These are phyloP conservation scores for Atopsyche davidsoni DNA, from an alignment of 1,140 invertebrate species.

Conservation along the genomic window DNA sequence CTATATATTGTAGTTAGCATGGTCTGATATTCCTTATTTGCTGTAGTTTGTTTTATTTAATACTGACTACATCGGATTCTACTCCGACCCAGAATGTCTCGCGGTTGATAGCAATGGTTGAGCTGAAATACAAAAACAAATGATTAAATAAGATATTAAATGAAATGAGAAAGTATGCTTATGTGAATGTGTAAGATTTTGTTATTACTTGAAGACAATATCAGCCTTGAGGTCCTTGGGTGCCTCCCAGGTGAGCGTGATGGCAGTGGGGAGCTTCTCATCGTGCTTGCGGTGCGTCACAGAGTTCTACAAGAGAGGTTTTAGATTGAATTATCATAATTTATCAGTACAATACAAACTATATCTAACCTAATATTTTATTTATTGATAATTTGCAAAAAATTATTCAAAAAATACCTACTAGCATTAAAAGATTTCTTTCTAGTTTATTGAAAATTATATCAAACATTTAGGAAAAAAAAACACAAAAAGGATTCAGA, in stretches of 20 bases:
- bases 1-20: too few relatives aligned
- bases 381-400: not conserved
- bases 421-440: too few relatives aligned
- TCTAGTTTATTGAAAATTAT: too few relatives aligned
- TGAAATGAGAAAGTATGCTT: not conserved
- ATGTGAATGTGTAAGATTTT: not conserved
- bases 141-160: slow-evolving; percentile 4
- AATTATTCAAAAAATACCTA: too few relatives aligned
- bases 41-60: slow-evolving; percentile 24
- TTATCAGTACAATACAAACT: not conserved
- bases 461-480: too few relatives aligned
- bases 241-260: slow-evolving; percentile 41
- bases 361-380: not conserved
- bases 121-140: slow-evolving; percentile 37
- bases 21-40: too few relatives aligned
- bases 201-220: slow-evolving; percentile 42
- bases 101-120: slow-evolving; percentile 42
- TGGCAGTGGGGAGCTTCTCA: slow-evolving; percentile 37
- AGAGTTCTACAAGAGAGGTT: slow-evolving; percentile 39
- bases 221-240: slow-evolving; percentile 38
- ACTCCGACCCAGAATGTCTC: slow-evolving; percentile 46
- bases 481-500: too few relatives aligned
- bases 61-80: slow-evolving; percentile 34
- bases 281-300: slow-evolving; percentile 46
- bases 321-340: slow-evolving; percentile 2